Percentiles rank a stretch among this genome's conserved stretches.
These are phyloP conservation scores for Tenthredo scrophulariae DNA, from an alignment of 2,888 invertebrate species.

Conservation along the genomic window DNA sequence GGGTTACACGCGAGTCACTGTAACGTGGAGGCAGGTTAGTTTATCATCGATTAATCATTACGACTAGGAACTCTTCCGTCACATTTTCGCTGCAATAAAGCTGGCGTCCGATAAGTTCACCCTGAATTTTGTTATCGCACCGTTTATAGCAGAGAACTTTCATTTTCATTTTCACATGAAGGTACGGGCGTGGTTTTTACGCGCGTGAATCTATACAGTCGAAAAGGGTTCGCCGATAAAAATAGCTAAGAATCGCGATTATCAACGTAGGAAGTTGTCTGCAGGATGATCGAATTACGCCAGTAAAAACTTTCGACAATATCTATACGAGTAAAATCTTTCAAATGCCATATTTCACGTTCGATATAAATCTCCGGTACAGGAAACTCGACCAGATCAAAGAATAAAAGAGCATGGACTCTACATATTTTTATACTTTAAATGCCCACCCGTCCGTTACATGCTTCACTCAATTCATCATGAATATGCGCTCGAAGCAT, in stretches of 20 bases:
- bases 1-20: conserved; percentile 11
- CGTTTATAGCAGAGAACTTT: conserved; percentile 6
- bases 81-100: conserved; percentile 12
- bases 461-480: conserved; percentile 26
- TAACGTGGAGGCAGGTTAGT: neutral
- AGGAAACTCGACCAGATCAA: neutral
- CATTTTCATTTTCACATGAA: conserved; percentile 20
- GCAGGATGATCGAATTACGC: conserved; percentile 5
- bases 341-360: neutral
- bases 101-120: conserved; percentile 29
- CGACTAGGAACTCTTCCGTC: conserved; percentile 22
- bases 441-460: neutral
- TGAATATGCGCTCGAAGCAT: neutral
- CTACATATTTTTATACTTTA: conserved; percentile 1
- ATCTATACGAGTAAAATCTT: conserved; percentile 24
- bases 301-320: conserved; percentile 33
- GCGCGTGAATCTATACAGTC: conserved; percentile 4
- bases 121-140: conserved; percentile 15
- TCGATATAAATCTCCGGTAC: conserved; percentile 27
- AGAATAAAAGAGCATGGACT: neutral
- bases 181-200: conserved; percentile 20
- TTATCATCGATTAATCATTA: conserved; percentile 49
- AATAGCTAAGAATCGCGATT: conserved; percentile 27
- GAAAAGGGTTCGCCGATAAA: conserved; percentile 36
- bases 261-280: conserved; percentile 21